Conservation (phyloP, 2,888 invertebrate species). For the Gymnosoma rotundatum region DNA sequence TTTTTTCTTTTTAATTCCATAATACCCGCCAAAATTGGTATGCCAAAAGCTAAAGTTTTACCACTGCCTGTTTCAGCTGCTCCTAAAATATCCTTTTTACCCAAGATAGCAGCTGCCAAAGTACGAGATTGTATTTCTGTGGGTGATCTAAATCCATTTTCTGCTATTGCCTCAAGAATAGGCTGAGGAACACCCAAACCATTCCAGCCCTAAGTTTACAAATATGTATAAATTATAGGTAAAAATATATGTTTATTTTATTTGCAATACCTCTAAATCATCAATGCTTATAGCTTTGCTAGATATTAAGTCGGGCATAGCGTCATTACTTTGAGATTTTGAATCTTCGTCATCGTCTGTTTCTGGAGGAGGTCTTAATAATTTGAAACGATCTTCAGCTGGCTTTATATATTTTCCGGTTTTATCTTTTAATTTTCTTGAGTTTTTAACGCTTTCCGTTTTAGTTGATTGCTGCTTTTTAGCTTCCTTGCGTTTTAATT, state of each 20-base stretch:
- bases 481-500: conserved; percentile 45
- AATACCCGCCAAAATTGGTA: conserved; percentile 95
- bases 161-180: conserved; percentile 88
- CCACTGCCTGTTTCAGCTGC: conserved; percentile 99
- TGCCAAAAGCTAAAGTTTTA: conserved; percentile 98
- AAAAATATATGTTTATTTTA: neutral
- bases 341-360: conserved; percentile 67
- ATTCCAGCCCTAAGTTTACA: conserved; percentile 84
- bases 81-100: conserved; percentile 95
- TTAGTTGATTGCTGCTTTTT: neutral
- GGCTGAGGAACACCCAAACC: conserved; percentile 86
- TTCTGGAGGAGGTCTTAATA: conserved; percentile 75
- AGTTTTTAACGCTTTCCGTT: conserved; percentile 42
- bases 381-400: conserved; percentile 75
- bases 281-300: conserved; percentile 69
- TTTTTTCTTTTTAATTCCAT: conserved; percentile 85
- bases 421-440: conserved; percentile 1
- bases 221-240: neutral
- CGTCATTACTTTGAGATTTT: conserved; percentile 70
- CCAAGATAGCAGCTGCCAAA: conserved; percentile 92
- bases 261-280: conserved; percentile 71
- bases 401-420: conserved; percentile 38
- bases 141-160: conserved; percentile 90
- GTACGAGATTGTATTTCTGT: conserved; percentile 94
- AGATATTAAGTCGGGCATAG: conserved; percentile 56